Base-by-base conservation (phyloP, 2,113 vertebrate species). In the Pollimyrus isidori region DNA sequence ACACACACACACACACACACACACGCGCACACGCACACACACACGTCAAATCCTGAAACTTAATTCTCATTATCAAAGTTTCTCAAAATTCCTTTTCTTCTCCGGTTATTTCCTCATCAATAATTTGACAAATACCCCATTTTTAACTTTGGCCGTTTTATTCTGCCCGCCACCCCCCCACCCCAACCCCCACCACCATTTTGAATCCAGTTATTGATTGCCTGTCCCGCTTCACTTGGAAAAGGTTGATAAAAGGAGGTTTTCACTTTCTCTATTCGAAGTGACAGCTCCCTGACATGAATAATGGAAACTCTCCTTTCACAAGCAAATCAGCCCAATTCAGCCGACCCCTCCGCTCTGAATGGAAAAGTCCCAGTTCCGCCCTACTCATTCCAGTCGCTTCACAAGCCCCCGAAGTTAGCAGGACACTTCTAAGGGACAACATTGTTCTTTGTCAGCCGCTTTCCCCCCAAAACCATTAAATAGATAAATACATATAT, bases 321-420 rank as follows among this genome's bases (percentile, higher is more conserved):
- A 99, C 97, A 99, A 97, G 98, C 98, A 99, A 99, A 99, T 99
- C 97, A 97, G 97, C 97, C 98, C 98, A 98, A 99, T 99, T 98
- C 98, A 98, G 97, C 97, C 97, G 97, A 97, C 96, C 97, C 97
- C 98, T 97, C 95, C 96, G 95, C 96, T 96, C 95, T 98, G 96
- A 97, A 97, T 97, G 93, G 97, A 96, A 95, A 96, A 98, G 97
- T 97, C 96, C 96, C 96, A 98, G 97, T 97, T 96, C 96, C 96
- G 93, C 95, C 97, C 96, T 97, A 93, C 94, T 97, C 97, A 98
- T 98, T 98, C 97, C 97, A 96, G 95, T 95, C 96, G 95, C 97
- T 97, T 95, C 93, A 95, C 95, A 97, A 97, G 95, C 97, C 97
- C 97, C 97, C 96, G 97, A 97, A 98, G 97, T 97, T 96, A 95